phyloP scores from a whole-genome alignment of 2,888 invertebrate species.

The Lamellibrachia columna region DNA sequence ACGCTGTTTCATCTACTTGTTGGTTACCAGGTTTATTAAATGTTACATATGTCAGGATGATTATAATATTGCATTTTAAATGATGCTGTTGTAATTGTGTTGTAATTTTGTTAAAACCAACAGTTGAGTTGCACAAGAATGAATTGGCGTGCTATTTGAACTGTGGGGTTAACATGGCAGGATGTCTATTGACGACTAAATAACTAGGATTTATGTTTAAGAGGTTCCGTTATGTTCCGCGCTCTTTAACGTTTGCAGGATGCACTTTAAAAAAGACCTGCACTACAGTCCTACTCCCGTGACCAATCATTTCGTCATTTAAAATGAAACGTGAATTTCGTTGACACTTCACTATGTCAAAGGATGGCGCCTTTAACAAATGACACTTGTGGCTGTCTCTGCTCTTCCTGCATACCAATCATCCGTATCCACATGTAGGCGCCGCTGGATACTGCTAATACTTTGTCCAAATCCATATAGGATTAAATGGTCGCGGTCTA shows the following conservation, averaged over 20 bases:
- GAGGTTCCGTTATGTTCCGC: no score
- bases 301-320: background rate
- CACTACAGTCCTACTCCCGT: background rate
- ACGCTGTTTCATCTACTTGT: background rate
- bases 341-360: background rate
- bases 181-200: no score
- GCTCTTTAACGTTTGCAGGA: background rate
- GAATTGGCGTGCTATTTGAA: no score
- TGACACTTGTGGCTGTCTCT: background rate
- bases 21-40: no score
- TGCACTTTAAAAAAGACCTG: background rate
- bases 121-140: no score
- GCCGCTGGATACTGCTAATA: background rate
- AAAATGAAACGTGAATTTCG: background rate
- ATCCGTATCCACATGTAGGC: background rate
- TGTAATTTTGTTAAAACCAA: no score
- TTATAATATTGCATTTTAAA: no score
- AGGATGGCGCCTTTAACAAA: background rate
- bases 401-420: background rate
- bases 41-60: no score
- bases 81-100: no score
- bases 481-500: background rate
- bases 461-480: background rate
- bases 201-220: no score
- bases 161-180: no score